phyloP scores from a whole-genome alignment of 2,888 invertebrate genomes.

The Pomacea canaliculata region DNA sequence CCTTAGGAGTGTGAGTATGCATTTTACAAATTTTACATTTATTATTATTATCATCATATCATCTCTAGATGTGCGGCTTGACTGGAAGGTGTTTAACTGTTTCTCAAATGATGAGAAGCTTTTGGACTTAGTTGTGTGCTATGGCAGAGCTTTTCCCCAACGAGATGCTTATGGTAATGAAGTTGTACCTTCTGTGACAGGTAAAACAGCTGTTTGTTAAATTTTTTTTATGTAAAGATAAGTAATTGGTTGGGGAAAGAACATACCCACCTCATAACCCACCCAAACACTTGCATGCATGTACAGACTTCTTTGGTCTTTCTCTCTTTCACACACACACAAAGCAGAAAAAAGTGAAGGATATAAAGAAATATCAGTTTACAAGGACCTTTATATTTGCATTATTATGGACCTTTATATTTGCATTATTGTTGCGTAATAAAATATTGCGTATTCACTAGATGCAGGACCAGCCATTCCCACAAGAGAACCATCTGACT shows the following conservation, averaged over 20 bases:
- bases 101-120: slow-evolving; percentile 51
- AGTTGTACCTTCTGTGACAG: slow-evolving; percentile 45
- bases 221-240: not conserved
- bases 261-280: too few relatives aligned
- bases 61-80: slow-evolving; percentile 62
- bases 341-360: not conserved
- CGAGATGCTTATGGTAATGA: slow-evolving; percentile 57
- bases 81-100: slow-evolving; percentile 62
- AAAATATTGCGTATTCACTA: not conserved
- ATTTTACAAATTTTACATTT: too few relatives aligned
- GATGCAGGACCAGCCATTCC: slow-evolving; percentile 41
- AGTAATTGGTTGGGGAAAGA: too few relatives aligned
- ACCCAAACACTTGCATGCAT: not conserved
- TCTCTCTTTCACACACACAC: not conserved
- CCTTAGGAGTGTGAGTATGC: too few relatives aligned
- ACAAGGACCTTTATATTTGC: not conserved
- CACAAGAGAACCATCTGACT: slow-evolving; percentile 48
- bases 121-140: slow-evolving; percentile 60
- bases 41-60: too few relatives aligned
- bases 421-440: too few relatives aligned
- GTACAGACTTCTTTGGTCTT: too few relatives aligned
- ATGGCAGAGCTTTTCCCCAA: slow-evolving; percentile 61
- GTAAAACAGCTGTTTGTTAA: slow-evolving; percentile 33
- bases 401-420: not conserved
- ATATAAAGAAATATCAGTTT: too few relatives aligned